Base-by-base conservation (phyloP, 1,140 invertebrate genomes). In the Micrasema minimum region DNA sequence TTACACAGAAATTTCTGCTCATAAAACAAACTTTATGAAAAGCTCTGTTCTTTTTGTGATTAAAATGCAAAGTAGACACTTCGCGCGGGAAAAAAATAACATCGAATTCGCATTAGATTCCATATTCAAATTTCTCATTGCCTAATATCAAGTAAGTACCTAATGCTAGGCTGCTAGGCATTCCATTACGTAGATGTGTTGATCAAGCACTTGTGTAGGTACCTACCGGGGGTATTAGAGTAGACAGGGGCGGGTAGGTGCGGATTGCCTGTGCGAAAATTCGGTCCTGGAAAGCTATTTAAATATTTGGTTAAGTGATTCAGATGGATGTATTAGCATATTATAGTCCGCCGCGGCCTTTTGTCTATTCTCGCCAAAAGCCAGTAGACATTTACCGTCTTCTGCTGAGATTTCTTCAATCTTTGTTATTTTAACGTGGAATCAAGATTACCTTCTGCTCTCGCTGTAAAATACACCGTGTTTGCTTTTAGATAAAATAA, bases 241-340 rank as follows among this genome's bases (percentile, higher is more conserved):
- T 48, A 48, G 46, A 16, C 20, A 48, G 18, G 46, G 18, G 20
- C 46, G 65, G 59, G 59, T 64, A 64, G 22, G 12, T 64, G 45
- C 18, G 64, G 59, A 45, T 64, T 64, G 43, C 43, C 41, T 31
- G 72, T 65, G 69, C 67, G 69, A 69, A 65, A 71, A 71, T 74
- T 74, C 57, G 55, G 69, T 67, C 59, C 48, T 75, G 70, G 69
- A 75, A 75, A 75, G 73, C 73, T 75, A 75, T 75, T 75, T 75
- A 75, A 75, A 75, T 75, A 75, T 75, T 75, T 75, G 73, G 70
- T 72, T 66, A 75, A 75, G 73, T 75, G 73, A 75, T 75, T 75
- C 73, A 69, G 72, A 75, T 75, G 73, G 73, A 75, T 72, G 70
- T 72, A 75, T 75, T 75, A 75, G 73, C 73, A 75, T 75, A 75